Percentiles rank a stretch among this genome's conserved stretches.
phyloP scores from a whole-genome alignment of 2,113 vertebrate genomes.

The Tympanuchus pallidicinctus region DNA sequence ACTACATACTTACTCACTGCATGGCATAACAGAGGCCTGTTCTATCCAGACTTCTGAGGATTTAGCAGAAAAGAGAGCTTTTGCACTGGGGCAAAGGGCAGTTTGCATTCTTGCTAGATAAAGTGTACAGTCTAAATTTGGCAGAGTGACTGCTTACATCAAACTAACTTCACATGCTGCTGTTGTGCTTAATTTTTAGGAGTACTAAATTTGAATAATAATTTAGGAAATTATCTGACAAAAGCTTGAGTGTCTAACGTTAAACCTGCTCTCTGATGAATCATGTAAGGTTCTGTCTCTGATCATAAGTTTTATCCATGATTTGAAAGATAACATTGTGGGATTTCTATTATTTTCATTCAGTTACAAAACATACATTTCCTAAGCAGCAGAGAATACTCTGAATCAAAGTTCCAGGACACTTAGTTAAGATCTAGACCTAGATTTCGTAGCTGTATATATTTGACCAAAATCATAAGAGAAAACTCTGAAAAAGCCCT shows the following conservation, averaged over 20 bases:
- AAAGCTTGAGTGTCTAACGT: not conserved
- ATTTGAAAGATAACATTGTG: not conserved
- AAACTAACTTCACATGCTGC: not conserved
- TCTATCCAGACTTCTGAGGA: not conserved
- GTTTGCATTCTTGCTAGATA: not conserved
- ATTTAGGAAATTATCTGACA: not conserved
- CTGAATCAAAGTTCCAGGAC: not conserved
- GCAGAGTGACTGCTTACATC: not conserved
- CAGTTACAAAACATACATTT: not conserved
- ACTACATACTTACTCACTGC: not conserved
- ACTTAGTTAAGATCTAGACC: not conserved
- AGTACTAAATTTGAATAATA: not conserved
- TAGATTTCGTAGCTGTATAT: not conserved
- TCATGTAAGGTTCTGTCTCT: not conserved
- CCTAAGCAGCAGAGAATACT: not conserved
- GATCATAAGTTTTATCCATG: not conserved
- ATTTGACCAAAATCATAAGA: not conserved
- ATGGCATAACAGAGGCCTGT: not conserved
- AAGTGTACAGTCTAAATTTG: not conserved
- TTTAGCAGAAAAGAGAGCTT: not conserved
- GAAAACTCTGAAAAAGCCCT: not conserved
- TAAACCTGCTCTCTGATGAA: accelerated
- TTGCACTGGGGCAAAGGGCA: not conserved
- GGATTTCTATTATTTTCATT: not conserved
- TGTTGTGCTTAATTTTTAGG: not conserved